Evolutionary conservation across 2,113 vertebrate genomes (phyloP).

Genomic region (Spheniscus mendiculus): DNA sequence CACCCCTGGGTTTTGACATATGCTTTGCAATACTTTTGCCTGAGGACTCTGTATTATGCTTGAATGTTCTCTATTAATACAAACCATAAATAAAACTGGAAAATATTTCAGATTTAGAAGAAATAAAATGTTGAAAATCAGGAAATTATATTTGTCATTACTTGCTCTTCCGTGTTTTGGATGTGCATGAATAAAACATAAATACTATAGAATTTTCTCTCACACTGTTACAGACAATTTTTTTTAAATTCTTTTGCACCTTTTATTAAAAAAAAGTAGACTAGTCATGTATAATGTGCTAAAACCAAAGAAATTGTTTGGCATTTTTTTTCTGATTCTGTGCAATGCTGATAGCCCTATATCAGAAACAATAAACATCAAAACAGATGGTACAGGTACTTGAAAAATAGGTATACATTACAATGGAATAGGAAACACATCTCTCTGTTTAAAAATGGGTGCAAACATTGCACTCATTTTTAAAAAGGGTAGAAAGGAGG

Average conservation of each 20-base stretch:
- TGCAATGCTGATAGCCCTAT: background rate
- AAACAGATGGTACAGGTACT: background rate
- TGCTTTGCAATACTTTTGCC: background rate
- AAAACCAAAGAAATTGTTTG: background rate
- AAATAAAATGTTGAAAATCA: conserved; percentile 22
- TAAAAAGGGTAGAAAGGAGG: background rate
- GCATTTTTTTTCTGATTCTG: background rate
- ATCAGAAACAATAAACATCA: background rate
- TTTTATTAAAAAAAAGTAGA: background rate
- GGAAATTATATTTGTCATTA: background rate
- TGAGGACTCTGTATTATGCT: conserved; percentile 10
- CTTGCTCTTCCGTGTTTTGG: background rate
- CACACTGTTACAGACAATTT: background rate
- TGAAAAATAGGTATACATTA: background rate
- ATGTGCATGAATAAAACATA: background rate
- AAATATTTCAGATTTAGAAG: conserved; percentile 21
- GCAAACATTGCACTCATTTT: background rate
- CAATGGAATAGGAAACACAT: background rate
- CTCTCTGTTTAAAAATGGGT: background rate
- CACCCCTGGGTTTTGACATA: background rate
- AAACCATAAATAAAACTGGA: conserved; percentile 21
- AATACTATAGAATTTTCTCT: background rate
- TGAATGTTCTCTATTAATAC: background rate
- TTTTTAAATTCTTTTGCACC: background rate
- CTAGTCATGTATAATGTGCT: background rate